Conservation (phyloP, 2,888 invertebrate species). For the Cephus runcator region DNA sequence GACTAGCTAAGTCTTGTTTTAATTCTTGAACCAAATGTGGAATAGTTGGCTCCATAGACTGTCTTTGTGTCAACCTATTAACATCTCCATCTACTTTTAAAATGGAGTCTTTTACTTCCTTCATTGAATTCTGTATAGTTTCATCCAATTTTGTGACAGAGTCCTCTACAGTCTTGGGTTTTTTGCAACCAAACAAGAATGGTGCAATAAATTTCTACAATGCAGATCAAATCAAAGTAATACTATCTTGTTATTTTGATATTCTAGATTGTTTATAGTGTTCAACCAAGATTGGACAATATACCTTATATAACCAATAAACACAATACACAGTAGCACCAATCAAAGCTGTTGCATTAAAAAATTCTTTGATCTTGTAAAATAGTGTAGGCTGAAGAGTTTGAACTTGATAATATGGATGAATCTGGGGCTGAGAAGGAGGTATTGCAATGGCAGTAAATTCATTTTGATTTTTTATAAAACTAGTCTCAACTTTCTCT, state of each 20-base stretch:
- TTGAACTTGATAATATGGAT: constrained; percentile 39
- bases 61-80: constrained; percentile 62
- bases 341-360: constrained; percentile 79
- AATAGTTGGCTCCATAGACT: constrained; percentile 51
- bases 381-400: constrained; percentile 64
- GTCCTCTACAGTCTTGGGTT: constrained; percentile 75
- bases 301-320: constrained; percentile 85
- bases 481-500: constrained; percentile 8
- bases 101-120: constrained; percentile 74
- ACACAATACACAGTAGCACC: constrained; percentile 82
- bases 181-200: constrained; percentile 76
- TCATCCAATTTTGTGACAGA: constrained; percentile 76
- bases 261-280: neutral
- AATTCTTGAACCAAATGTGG: constrained; percentile 59
- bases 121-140: constrained; percentile 71
- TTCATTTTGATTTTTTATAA: constrained; percentile 30
- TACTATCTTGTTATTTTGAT: neutral
- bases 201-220: constrained; percentile 74
- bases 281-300: constrained; percentile 5
- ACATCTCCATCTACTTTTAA: constrained; percentile 75
- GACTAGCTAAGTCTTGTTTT: constrained; percentile 60
- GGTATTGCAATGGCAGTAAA: constrained; percentile 53
- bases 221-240: neutral
- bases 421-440: constrained; percentile 32
- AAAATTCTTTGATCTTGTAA: constrained; percentile 73